These are phyloP conservation scores for Apocrypta bakeri DNA, from an alignment of 1,140 invertebrate species.

Conservation along the genomic window DNA sequence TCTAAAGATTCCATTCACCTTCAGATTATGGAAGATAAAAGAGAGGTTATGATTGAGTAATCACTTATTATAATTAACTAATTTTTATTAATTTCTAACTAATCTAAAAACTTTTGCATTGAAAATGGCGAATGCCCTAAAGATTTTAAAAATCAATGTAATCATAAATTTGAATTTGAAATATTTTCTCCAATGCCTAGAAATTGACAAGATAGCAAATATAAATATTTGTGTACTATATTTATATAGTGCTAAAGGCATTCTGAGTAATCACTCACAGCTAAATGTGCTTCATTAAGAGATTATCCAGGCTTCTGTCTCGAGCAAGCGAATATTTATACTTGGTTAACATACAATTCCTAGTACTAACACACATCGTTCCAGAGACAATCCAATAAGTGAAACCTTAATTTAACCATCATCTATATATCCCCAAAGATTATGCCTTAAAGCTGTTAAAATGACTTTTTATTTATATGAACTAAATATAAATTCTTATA, in stretches of 20 bases:
- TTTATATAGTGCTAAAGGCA: background rate
- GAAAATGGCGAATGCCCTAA: background rate
- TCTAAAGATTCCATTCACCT: background rate
- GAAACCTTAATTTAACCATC: constrained; percentile 61
- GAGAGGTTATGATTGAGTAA: background rate
- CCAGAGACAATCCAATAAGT: constrained; percentile 60
- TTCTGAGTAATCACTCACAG: background rate
- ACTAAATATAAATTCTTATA: constrained; percentile 2
- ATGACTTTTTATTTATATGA: background rate
- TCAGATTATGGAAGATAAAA: background rate
- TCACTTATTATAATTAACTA: background rate
- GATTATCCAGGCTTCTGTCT: background rate
- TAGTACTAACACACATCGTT: background rate
- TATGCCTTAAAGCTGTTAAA: background rate
- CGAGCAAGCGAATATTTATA: constrained; percentile 19
- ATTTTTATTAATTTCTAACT: background rate
- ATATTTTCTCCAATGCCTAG: background rate
- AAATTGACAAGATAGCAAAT: background rate
- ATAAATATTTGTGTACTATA: background rate
- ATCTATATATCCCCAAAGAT: background rate
- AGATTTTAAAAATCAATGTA: background rate
- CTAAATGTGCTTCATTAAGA: background rate
- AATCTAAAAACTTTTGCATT: background rate
- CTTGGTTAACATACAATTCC: background rate
- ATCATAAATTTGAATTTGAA: background rate